A percentile compares a stretch with the other conserved stretches of the same genome.
Evolutionary conservation across 1,140 invertebrate species (phyloP).

Genomic region (Drosophila santomea): DNA sequence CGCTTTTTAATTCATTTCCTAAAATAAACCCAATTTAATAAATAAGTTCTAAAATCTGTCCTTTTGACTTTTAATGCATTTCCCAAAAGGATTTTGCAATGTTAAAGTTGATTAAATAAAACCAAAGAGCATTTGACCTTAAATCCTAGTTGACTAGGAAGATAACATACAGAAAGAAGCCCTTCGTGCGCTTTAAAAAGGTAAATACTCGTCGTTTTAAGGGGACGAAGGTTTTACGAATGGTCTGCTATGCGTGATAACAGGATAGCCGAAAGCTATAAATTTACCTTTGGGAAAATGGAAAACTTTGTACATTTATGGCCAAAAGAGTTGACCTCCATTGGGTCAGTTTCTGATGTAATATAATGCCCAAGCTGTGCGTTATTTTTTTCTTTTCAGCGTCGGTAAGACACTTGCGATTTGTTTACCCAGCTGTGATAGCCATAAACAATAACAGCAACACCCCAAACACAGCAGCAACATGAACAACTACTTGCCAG

Average conservation of each 20-base stretch:
- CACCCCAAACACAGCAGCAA: constrained; percentile 37
- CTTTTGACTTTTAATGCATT: too few relatives aligned
- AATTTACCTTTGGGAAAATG: not conserved
- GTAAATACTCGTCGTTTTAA: not conserved
- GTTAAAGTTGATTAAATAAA: not conserved
- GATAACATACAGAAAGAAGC: not conserved
- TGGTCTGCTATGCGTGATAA: constrained; percentile 1
- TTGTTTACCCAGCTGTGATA: constrained; percentile 57
- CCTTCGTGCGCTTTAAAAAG: not conserved
- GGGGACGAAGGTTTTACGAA: not conserved
- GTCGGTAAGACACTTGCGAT: constrained; percentile 59
- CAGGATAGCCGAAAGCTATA: too few relatives aligned
- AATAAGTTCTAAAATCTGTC: not conserved
- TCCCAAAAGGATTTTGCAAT: too few relatives aligned
- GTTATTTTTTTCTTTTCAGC: constrained; percentile 58
- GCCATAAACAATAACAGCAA: constrained; percentile 60
- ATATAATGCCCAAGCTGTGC: constrained; percentile 46
- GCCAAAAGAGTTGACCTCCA: constrained; percentile 20
- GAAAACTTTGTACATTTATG: constrained; percentile 13
- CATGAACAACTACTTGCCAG: constrained; percentile 34
- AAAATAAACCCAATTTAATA: too few relatives aligned
- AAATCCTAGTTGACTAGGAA: not conserved
- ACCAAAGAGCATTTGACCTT: not conserved
- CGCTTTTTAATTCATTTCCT: too few relatives aligned
- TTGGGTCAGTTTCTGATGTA: constrained; percentile 58